A percentile compares a stretch with the other conserved stretches of the same genome.
Evolutionary conservation across 2,113 vertebrate genomes (phyloP).

Genomic region (Paramisgurnus dabryanus): DNA sequence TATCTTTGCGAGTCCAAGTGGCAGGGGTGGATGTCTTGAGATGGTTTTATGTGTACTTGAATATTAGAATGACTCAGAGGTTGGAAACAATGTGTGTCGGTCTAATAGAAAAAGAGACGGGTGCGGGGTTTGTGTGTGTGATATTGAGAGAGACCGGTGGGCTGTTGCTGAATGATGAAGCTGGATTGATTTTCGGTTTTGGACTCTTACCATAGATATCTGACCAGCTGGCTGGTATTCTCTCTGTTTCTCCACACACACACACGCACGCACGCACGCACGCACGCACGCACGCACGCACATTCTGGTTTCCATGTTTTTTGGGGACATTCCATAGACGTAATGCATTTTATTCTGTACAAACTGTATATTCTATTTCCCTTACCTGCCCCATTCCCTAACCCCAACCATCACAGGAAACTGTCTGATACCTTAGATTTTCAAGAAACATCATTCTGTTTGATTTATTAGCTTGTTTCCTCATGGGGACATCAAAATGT

Average conservation of each 20-base stretch:
- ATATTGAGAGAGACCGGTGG: background rate
- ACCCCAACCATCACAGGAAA: no score
- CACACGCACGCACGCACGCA: background rate
- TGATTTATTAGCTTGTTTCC: no score
- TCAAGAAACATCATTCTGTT: no score
- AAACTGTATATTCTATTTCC: no score
- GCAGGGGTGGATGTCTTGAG: constrained; percentile 37
- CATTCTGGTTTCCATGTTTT: no score
- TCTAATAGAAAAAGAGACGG: constrained; percentile 10
- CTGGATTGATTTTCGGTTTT: constrained; percentile 35
- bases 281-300: background rate
- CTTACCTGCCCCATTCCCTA: no score
- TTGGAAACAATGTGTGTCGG: background rate
- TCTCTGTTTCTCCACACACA: background rate
- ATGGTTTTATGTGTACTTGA: constrained; percentile 17
- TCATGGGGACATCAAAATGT: no score
- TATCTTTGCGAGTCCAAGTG: constrained; percentile 12
- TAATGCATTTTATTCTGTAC: no score
- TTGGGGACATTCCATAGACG: no score
- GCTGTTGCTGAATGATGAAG: constrained; percentile 34
- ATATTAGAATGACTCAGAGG: constrained; percentile 14
- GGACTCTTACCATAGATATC: constrained; percentile 34
- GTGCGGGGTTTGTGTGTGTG: background rate
- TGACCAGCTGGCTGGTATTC: constrained; percentile 41
- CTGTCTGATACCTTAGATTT: no score